Base-by-base conservation (phyloP, 2,888 invertebrate genomes). In the Deroplatys truncata region DNA sequence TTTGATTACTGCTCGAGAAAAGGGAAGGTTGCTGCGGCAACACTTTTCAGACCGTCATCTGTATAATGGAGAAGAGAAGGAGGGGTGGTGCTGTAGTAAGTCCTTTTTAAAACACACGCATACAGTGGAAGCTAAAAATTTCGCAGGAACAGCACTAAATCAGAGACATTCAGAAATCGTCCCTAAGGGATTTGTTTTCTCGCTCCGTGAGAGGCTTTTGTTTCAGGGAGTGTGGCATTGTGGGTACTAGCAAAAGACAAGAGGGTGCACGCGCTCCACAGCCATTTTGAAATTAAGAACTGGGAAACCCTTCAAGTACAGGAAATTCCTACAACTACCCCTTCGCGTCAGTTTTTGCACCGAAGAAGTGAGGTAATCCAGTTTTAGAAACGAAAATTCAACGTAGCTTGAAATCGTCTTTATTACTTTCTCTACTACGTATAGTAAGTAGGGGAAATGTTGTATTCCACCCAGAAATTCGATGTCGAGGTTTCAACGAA, bases 1-100 rank as follows among this genome's bases (percentile, higher is more conserved):
- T 90, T 90, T 90, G 90, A 90, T 90, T 90, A 90, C 90, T 89
- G 82, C 86, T 86, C 86, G 31, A 29, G 82, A 35, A 85, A 72
- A 72, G 56, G 56, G 56, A 72, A 25, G 20, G 16, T 20, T 29
- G 85, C 89, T 82, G 49, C 56, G 85, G 89, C 85, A 72, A 84
- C 89, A 72, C 56, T 72, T 72, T 72, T 72, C 56, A 72, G 56
- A 72, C 56, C 56, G 56, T 72, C 56, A 72, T 72, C 56, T 72
- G 56, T 72, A 72, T 72, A 72, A 72, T 72, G 56, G 56, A 56
- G 56, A 16, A 20, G 20, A 56, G 15, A 16, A 0, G 49, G 49
- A 2, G 56, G 56, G 56, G 25, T 20, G 56, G 56, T 72, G 49
- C 1, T 3, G 56, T 72, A 72, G 56, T 72, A 72, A 72, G 56